Percentiles rank a stretch among this genome's conserved stretches.
Evolutionary conservation across 2,113 vertebrate species (phyloP).

Genomic region (Azemiops feae): DNA sequence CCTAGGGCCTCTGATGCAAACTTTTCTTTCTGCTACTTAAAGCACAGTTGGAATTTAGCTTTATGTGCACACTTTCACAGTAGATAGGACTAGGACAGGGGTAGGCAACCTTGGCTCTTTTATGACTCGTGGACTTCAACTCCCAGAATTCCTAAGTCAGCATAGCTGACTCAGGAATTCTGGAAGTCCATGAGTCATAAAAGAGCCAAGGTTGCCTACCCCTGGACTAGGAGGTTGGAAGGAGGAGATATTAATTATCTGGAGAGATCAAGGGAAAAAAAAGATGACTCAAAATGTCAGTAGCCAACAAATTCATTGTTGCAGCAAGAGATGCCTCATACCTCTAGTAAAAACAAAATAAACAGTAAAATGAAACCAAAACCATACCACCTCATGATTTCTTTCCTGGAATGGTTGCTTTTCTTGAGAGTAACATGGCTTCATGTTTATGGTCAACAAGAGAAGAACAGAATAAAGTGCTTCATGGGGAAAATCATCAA

Average conservation of each 20-base stretch:
- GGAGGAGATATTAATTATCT: slow-evolving; percentile 40
- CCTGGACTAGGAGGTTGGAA: background rate
- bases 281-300: background rate
- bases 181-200: too few species aligned
- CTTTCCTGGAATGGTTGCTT: slow-evolving; percentile 58
- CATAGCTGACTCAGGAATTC: too few species aligned
- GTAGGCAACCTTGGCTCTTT: too few species aligned
- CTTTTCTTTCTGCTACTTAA: slow-evolving; percentile 49
- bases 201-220: too few species aligned
- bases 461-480: slow-evolving; percentile 76
- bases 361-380: slow-evolving; percentile 33
- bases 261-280: slow-evolving; percentile 47
- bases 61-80: slow-evolving; percentile 43
- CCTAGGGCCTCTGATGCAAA: slow-evolving; percentile 26
- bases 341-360: slow-evolving; percentile 49
- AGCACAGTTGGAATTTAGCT: slow-evolving; percentile 42
- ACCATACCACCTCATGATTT: slow-evolving; percentile 12
- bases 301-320: slow-evolving; percentile 51
- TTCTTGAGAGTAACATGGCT: slow-evolving; percentile 54
- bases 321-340: slow-evolving; percentile 46
- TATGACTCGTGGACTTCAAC: too few species aligned
- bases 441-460: slow-evolving; percentile 62
- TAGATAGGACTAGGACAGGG: slow-evolving; percentile 20
- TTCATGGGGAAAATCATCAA: slow-evolving; percentile 73
- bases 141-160: too few species aligned